phyloP scores from a whole-genome alignment of 2,888 invertebrate species.

The Scrobipalpa atriplicella region DNA sequence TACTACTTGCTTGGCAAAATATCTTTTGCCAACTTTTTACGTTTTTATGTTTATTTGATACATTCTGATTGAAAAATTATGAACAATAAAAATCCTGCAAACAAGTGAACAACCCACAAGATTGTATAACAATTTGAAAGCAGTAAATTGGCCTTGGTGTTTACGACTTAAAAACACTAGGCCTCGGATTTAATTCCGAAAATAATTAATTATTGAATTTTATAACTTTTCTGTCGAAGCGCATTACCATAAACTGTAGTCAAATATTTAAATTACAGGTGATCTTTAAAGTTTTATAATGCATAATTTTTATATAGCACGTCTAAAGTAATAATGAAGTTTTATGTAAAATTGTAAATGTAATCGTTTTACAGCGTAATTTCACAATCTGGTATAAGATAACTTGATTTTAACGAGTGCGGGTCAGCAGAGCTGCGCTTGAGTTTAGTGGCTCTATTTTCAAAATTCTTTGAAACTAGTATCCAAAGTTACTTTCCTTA shows the following conservation, averaged over 20 bases:
- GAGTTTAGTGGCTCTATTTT: not conserved
- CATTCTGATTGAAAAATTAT: not conserved
- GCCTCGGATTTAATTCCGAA: conserved; percentile 2
- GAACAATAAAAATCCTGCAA: conserved; percentile 5
- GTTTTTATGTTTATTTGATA: not conserved
- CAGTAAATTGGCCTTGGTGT: not conserved
- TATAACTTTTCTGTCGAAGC: conserved; percentile 24
- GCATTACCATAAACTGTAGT: conserved; percentile 21
- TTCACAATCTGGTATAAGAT: conserved; percentile 32
- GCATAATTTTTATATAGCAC: conserved; percentile 28
- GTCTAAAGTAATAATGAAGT: conserved; percentile 27
- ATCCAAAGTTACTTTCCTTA: no score
- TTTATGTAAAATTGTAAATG: conserved; percentile 26
- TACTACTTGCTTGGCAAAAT: not conserved
- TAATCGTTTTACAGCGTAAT: conserved; percentile 27
- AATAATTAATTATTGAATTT: conserved; percentile 22
- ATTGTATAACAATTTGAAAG: conserved; percentile 10
- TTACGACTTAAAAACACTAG: conserved; percentile 19
- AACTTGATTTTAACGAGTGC: conserved; percentile 41
- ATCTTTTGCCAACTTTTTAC: not conserved
- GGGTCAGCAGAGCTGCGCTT: conserved; percentile 54
- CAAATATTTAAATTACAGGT: conserved; percentile 30
- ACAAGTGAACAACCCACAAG: not conserved
- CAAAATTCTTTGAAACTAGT: not conserved
- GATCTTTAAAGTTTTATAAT: conserved; percentile 29